phyloP scores from a whole-genome alignment of 2,797 vertebrate species.

The Aratinga solstitialis region DNA sequence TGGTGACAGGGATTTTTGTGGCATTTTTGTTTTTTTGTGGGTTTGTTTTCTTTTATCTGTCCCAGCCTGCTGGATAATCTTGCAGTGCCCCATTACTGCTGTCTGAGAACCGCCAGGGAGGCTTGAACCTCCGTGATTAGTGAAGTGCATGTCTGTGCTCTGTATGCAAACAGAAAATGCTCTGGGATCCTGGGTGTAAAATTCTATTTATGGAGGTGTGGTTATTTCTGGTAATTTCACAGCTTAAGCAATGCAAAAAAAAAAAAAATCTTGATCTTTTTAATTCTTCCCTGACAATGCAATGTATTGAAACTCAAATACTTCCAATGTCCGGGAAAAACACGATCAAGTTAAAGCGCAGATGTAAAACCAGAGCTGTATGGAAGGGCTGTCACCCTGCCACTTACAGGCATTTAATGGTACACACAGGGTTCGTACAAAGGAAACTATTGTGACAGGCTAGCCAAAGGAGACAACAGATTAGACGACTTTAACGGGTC shows the following conservation, averaged over 20 bases:
- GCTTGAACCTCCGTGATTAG: neutral
- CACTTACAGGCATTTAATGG: neutral
- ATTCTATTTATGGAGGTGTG: neutral
- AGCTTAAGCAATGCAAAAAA: neutral
- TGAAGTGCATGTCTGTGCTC: neutral
- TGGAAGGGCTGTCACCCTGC: neutral
- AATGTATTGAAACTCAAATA: conserved; percentile 4
- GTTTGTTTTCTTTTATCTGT: neutral
- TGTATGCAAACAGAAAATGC: neutral
- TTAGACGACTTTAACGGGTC: neutral
- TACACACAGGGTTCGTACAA: neutral
- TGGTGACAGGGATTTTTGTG: neutral
- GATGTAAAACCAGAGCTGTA: neutral
- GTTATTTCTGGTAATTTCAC: neutral
- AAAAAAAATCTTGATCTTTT: neutral
- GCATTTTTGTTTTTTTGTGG: no score
- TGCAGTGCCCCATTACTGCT: neutral
- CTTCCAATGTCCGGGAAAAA: neutral
- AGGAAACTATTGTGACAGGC: neutral
- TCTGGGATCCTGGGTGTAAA: neutral
- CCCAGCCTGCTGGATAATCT: neutral
- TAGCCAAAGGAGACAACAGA: neutral
- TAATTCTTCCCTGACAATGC: neutral
- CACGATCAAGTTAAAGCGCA: neutral
- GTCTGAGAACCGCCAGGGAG: neutral